Conservation (phyloP, 2,113 vertebrate species). For the Chitala chitala region DNA sequence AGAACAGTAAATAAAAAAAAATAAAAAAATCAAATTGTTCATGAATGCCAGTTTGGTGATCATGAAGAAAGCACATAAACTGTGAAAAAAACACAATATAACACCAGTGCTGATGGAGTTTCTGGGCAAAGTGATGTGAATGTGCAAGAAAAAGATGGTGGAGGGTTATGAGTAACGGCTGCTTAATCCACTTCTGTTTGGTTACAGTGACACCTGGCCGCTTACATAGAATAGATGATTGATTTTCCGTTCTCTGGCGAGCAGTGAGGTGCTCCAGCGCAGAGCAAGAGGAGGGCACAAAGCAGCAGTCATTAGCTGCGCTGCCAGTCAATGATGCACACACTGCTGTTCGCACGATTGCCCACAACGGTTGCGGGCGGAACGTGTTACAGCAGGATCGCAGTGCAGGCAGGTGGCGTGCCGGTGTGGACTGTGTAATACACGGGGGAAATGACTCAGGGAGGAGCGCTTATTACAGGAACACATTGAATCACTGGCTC, state of each 20-base stretch:
- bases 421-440: not conserved
- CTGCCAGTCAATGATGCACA: conserved; percentile 51
- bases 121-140: too few species aligned
- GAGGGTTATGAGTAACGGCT: conserved; percentile 41
- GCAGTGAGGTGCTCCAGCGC: conserved; percentile 60
- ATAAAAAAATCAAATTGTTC: too few species aligned
- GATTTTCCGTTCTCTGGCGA: conserved; percentile 61
- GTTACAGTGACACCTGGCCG: conserved; percentile 59
- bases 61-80: too few species aligned
- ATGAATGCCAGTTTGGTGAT: too few species aligned
- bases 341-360: conserved; percentile 39
- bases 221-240: conserved; percentile 74
- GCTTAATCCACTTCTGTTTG: conserved; percentile 61
- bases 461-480: conserved; percentile 24
- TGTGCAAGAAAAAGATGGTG: conserved; percentile 23
- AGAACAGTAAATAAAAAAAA: too few species aligned
- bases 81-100: too few species aligned
- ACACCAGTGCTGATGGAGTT: too few species aligned
- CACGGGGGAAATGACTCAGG: conserved; percentile 29
- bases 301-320: conserved; percentile 55
- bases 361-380: not conserved
- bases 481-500: conserved; percentile 30
- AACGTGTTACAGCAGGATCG: not conserved
- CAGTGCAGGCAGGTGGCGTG: not conserved
- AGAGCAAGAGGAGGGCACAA: conserved; percentile 48